A percentile compares a stretch with the other conserved stretches of the same genome.
Conservation (phyloP, 2,797 vertebrate genomes). For the Esox masquinongy region DNA sequence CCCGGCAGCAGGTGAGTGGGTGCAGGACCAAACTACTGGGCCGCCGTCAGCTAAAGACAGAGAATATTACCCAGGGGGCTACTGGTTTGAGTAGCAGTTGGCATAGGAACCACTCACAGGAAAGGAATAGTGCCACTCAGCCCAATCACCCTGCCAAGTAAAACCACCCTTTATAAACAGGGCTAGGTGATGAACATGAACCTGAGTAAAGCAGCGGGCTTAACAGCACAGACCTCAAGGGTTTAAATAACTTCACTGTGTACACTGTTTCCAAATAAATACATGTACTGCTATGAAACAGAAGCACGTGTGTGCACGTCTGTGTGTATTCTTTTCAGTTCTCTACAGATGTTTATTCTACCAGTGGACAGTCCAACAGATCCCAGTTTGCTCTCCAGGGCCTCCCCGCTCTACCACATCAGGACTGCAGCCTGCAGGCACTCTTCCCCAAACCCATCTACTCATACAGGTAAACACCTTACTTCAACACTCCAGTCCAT, state of each 20-base stretch:
- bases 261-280: neutral
- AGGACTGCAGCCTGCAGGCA: slow-evolving; percentile 73
- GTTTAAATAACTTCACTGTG: neutral
- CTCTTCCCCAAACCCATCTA: slow-evolving; percentile 96
- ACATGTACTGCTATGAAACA: neutral
- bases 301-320: neutral
- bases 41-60: neutral
- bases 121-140: neutral
- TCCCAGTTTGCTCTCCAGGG: slow-evolving; percentile 83
- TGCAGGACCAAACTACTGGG: neutral
- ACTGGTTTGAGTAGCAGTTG: neutral
- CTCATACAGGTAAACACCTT: slow-evolving; percentile 88
- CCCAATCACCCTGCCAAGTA: neutral
- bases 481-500: neutral
- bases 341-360: slow-evolving; percentile 68
- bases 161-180: neutral
- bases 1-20: slow-evolving; percentile 81
- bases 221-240: neutral
- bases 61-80: too few relatives aligned
- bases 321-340: slow-evolving; percentile 69
- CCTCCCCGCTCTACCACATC: slow-evolving; percentile 74
- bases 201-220: neutral
- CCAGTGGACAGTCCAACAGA: slow-evolving; percentile 52
- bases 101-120: neutral
- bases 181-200: neutral